A percentile compares a stretch with the other conserved stretches of the same genome.
Conservation (phyloP, 2,797 vertebrate genomes). For the Babyrousa celebensis region DNA sequence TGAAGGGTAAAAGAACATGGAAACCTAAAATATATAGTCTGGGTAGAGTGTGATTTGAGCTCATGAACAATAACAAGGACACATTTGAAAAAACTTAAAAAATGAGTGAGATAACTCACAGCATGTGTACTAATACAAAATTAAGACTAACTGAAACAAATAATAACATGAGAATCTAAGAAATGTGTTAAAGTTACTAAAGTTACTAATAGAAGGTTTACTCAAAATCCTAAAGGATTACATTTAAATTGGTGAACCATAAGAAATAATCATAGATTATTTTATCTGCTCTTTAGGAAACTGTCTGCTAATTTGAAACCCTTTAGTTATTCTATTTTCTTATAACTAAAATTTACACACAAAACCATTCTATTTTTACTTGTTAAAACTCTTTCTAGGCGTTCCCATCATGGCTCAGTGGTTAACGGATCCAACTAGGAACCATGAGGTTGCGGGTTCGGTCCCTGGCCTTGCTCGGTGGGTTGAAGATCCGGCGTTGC, state of each 20-base stretch:
- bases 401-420: too few species aligned
- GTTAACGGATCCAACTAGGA: too few species aligned
- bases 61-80: neutral
- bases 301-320: neutral
- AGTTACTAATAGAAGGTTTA: neutral
- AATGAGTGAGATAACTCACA: slow-evolving; percentile 36
- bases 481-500: too few species aligned
- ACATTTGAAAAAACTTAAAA: slow-evolving; percentile 23
- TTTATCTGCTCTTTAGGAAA: slow-evolving; percentile 38
- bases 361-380: neutral
- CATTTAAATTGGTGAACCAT: neutral
- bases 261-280: slow-evolving; percentile 6
- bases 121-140: neutral
- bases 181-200: slow-evolving; percentile 31
- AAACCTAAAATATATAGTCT: slow-evolving; percentile 25
- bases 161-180: neutral
- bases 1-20: slow-evolving; percentile 9
- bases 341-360: neutral
- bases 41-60: neutral
- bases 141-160: slow-evolving; percentile 41
- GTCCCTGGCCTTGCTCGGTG: too few species aligned
- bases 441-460: too few species aligned
- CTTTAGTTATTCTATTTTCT: slow-evolving; percentile 39
- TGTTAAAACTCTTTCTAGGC: neutral
- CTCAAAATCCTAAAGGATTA: neutral